A percentile compares a stretch with the other conserved stretches of the same genome.
These are phyloP conservation scores for Sesamia inferens DNA, from an alignment of 2,888 invertebrate species.

Conservation along the genomic window DNA sequence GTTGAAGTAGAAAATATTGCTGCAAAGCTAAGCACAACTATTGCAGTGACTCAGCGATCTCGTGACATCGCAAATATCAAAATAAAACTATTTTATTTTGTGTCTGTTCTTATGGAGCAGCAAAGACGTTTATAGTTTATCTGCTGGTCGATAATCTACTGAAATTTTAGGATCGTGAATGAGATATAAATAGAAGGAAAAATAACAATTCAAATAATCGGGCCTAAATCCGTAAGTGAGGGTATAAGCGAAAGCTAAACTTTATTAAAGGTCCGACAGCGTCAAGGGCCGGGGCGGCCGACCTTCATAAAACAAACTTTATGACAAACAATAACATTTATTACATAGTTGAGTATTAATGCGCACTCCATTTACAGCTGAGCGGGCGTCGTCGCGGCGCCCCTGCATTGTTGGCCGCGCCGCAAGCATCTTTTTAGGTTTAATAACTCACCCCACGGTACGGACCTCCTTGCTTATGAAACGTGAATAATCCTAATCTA, in stretches of 20 bases:
- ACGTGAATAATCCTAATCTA: conserved; percentile 76
- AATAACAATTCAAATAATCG: conserved; percentile 73
- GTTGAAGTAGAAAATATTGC: conserved; percentile 78
- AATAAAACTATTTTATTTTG: conserved; percentile 80
- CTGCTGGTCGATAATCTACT: conserved; percentile 64
- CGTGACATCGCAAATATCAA: conserved; percentile 78
- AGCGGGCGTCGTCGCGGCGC: conserved; percentile 78
- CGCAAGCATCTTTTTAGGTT: conserved; percentile 74
- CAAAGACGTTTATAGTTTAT: conserved; percentile 68
- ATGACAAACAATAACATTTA: conserved; percentile 89
- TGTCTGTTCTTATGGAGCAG: conserved; percentile 71
- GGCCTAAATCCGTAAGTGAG: conserved; percentile 72
- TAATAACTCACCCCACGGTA: conserved; percentile 68
- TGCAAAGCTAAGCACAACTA: conserved; percentile 80
- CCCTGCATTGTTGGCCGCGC: conserved; percentile 75
- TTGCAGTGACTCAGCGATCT: conserved; percentile 81
- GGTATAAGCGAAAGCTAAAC: conserved; percentile 78
- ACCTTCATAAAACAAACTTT: conserved; percentile 88
- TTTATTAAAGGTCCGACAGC: conserved; percentile 83
- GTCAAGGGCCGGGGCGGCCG: conserved; percentile 76
- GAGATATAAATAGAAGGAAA: conserved; percentile 57
- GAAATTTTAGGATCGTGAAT: conserved; percentile 53
- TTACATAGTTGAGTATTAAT: conserved; percentile 88
- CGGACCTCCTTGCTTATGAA: conserved; percentile 69
- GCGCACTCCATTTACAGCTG: conserved; percentile 84